Conservation (phyloP, 2,797 vertebrate genomes). For the Mallotus villosus region DNA sequence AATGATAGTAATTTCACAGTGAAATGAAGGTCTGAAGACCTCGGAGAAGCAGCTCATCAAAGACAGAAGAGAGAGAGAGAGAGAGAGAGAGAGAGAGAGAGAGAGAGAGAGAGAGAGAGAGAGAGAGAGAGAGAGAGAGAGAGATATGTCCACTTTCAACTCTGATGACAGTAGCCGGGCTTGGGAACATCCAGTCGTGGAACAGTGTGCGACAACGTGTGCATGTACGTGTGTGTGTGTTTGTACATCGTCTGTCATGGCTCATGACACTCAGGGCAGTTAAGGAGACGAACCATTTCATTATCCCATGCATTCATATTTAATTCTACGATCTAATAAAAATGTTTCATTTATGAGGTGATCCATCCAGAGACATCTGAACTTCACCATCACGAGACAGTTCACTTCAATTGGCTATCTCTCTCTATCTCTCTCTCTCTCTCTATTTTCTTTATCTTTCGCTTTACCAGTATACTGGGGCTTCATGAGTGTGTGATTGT, state of each 20-base stretch:
- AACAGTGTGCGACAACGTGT: background rate
- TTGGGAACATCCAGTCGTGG: conserved; percentile 33
- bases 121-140: conserved; percentile 1
- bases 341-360: conserved; percentile 72
- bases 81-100: background rate
- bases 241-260: conserved; percentile 30
- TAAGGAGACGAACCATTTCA: conserved; percentile 58
- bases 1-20: conserved; percentile 54
- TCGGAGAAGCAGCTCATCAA: conserved; percentile 48
- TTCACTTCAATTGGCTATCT: conserved; percentile 24
- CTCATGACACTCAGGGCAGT: conserved; percentile 49
- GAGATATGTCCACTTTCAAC: conserved; percentile 60
- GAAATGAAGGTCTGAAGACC: conserved; percentile 46
- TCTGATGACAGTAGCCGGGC: conserved; percentile 58
- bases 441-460: conserved; percentile 14
- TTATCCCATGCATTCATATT: conserved; percentile 74
- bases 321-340: conserved; percentile 71
- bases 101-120: conserved; percentile 37
- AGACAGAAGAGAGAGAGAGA: conserved; percentile 29
- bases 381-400: conserved; percentile 23
- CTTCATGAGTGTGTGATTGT: background rate
- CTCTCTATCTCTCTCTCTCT: background rate
- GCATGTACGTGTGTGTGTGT: conserved; percentile 15
- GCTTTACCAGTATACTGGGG: conserved; percentile 5
- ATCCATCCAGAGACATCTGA: conserved; percentile 60